Conservation (phyloP, 2,888 invertebrate species). For the Heliconius erato region DNA sequence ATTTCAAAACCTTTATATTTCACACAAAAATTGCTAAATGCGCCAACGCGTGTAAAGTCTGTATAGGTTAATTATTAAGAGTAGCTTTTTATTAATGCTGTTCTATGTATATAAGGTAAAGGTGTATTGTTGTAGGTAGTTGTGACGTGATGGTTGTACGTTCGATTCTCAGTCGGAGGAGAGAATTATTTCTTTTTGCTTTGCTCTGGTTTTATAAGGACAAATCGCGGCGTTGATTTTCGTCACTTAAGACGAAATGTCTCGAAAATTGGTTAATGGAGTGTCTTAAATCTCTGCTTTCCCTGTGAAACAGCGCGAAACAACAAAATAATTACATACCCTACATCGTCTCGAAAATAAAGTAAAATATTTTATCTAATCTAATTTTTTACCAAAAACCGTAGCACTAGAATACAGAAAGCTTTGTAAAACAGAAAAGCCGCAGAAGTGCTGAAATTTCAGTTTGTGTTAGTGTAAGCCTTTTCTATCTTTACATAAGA, state of each 20-base stretch:
- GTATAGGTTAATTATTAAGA: not conserved
- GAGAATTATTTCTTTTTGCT: too few species aligned
- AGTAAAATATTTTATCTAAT: not conserved
- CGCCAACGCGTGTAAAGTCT: not conserved
- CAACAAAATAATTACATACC: not conserved
- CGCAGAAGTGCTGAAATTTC: slow-evolving; percentile 4
- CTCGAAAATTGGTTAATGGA: too few species aligned
- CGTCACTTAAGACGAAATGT: too few species aligned
- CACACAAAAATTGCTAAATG: slow-evolving; percentile 24
- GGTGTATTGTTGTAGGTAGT: not conserved
- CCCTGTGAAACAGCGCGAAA: too few species aligned
- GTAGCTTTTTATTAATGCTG: not conserved
- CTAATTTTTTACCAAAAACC: not conserved
- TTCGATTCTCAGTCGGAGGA: too few species aligned
- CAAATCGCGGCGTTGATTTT: too few species aligned
- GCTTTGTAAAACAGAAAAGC: slow-evolving; percentile 5
- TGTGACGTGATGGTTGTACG: too few species aligned
- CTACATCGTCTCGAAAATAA: not conserved
- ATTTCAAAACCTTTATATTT: slow-evolving; percentile 33
- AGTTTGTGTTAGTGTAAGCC: slow-evolving; percentile 1
- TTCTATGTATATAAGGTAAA: not conserved
- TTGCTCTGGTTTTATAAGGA: too few species aligned
- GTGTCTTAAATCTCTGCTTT: too few species aligned
- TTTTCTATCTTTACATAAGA: slow-evolving; percentile 20
- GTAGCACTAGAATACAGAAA: not conserved